Evolutionary conservation across 2,888 invertebrate genomes (phyloP), one percentile per base, ranked within the genome.

Genomic region (Periphyllus acericola): DNA sequence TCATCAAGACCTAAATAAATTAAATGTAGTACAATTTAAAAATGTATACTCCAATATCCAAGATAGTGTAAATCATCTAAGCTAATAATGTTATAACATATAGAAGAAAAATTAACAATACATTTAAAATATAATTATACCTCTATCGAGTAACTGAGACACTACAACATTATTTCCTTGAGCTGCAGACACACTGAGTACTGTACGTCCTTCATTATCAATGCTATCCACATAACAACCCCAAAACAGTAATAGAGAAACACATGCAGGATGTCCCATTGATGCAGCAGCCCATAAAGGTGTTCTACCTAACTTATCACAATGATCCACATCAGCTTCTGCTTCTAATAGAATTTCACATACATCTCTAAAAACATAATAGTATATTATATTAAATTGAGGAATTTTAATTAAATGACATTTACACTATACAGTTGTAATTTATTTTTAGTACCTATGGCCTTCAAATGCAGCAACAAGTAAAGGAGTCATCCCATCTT

Each of bases 191-290:
- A 96, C 95, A 89, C 95, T 95, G 6, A 96, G 93, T 89, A 96
- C 98, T 0, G 98, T 98, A 68, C 98, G 93, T 0, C 98, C 98
- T 92, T 98, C 98, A 6, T 95, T 94, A 92, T 99, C 98, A 93
- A 98, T 98, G 90, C 95, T 95, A 92, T 98, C 98, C 84, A 98
- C 97, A 91, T 97, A 96, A 89, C 98, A 98, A 72, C 98, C 98
- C 98, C 98, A 98, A 92, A 97, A 98, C 89, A 98, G 93, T 90
- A 98, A 92, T 90, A 97, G 93, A 29, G 96, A 95, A 1, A 97
- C 96, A 1, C 97, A 95, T 25, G 95, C 93, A 40, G 96, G 95
- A 92, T 98, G 98, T 0, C 98, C 98, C 92, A 97, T 97, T 21
- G 97, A 96, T 14, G 97, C 97, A 0, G 97, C 98, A 17, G 97